Evolutionary conservation across 2,113 vertebrate genomes (phyloP).

Genomic region (Gulo gulo): DNA sequence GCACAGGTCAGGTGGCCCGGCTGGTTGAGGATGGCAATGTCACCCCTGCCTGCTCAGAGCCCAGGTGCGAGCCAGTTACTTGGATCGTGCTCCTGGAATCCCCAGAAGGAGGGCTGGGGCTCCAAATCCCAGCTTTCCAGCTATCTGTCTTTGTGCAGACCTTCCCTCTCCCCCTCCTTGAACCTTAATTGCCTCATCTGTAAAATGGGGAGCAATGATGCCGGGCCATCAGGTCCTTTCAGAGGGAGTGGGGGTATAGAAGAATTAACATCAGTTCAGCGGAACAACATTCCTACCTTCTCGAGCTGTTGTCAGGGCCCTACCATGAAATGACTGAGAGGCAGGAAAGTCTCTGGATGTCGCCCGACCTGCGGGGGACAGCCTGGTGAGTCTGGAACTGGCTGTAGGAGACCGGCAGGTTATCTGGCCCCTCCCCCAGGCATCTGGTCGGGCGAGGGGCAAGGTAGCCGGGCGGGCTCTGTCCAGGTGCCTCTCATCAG

Average conservation of each 20-base stretch:
- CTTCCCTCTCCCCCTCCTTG: background rate
- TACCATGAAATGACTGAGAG: background rate
- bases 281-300: background rate
- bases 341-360: background rate
- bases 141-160: background rate
- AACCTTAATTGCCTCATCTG: background rate
- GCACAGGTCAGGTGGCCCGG: background rate
- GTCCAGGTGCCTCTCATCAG: fast-evolving
- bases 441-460: background rate
- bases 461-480: background rate
- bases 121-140: background rate
- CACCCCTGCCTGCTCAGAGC: background rate
- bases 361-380: fast-evolving
- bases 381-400: background rate
- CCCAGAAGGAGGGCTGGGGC: background rate
- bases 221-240: fast-evolving
- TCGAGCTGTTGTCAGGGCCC: background rate
- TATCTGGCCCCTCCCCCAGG: too few relatives aligned
- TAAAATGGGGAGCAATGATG: background rate
- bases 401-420: background rate
- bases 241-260: background rate
- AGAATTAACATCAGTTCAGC: background rate
- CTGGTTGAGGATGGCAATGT: too few relatives aligned
- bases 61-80: fast-evolving
- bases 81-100: background rate